Evolutionary conservation across 2,797 vertebrate genomes (phyloP).

Genomic region (Ctenopoma multispine): DNA sequence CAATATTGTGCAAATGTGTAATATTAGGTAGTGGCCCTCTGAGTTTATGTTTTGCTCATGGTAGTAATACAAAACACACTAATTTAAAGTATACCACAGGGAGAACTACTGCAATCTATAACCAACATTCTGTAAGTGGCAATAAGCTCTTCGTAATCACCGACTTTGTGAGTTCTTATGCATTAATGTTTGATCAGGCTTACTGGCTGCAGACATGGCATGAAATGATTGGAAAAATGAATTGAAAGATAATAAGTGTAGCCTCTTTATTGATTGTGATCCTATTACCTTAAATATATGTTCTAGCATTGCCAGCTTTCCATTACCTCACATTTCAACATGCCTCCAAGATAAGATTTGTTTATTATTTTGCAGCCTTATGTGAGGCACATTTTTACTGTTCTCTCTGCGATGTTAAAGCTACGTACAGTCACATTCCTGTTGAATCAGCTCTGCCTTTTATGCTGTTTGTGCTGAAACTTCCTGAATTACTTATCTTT

Average conservation of each 20-base stretch:
- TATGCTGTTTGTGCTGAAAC: background rate
- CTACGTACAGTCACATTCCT: background rate
- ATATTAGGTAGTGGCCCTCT: conserved; percentile 3
- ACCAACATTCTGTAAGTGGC: conserved; percentile 9
- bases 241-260: conserved; percentile 37
- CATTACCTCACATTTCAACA: conserved; percentile 63
- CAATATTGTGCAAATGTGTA: conserved; percentile 12
- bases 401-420: conserved; percentile 19
- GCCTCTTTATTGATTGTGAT: conserved; percentile 54
- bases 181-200: conserved; percentile 15
- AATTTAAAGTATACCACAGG: conserved; percentile 10
- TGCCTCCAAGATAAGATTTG: conserved; percentile 60
- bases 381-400: conserved; percentile 45
- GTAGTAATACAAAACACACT: conserved; percentile 20
- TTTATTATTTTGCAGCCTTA: conserved; percentile 32
- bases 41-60: conserved; percentile 20
- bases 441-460: conserved; percentile 8
- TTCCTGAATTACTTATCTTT: background rate
- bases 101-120: conserved; percentile 18
- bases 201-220: conserved; percentile 13
- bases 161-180: conserved; percentile 9
- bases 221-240: conserved; percentile 33
- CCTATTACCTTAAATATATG: conserved; percentile 64
- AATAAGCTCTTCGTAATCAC: conserved; percentile 22
- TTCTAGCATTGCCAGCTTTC: conserved; percentile 61